phyloP scores from a whole-genome alignment of 2,113 vertebrate species.

The Tautogolabrus adspersus region DNA sequence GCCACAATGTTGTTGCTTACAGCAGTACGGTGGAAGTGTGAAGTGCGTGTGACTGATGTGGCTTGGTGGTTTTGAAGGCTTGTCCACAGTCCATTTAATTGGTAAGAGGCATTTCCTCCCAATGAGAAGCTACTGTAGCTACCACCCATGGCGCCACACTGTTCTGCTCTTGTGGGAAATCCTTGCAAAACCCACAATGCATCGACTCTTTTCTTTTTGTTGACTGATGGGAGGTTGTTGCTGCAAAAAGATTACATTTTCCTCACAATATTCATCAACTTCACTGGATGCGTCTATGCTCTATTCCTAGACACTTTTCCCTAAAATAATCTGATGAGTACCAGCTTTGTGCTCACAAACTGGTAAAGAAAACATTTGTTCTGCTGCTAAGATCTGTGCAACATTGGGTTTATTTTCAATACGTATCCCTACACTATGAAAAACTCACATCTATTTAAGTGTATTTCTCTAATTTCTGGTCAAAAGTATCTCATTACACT shows the following conservation, averaged over 20 bases:
- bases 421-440: too few relatives aligned
- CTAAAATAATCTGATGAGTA: too few relatives aligned
- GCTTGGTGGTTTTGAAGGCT: conserved; percentile 56
- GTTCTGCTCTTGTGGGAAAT: neutral
- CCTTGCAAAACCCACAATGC: neutral
- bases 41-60: conserved; percentile 56
- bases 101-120: conserved; percentile 42
- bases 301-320: neutral
- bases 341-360: too few relatives aligned
- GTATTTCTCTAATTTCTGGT: too few relatives aligned
- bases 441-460: too few relatives aligned
- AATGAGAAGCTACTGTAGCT: conserved; percentile 39
- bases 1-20: neutral
- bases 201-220: neutral
- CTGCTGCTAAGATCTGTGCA: too few relatives aligned
- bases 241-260: neutral
- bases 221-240: neutral
- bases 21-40: conserved; percentile 29
- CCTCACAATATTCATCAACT: neutral
- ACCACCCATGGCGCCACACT: conserved; percentile 27
- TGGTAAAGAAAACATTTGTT: too few relatives aligned
- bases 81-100: conserved; percentile 45
- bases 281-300: neutral
- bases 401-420: too few relatives aligned
- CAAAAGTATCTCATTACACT: too few relatives aligned